Percentiles rank a stretch among this genome's conserved stretches.
These are phyloP conservation scores for Iguana delicatissima DNA, from an alignment of 2,797 vertebrate genomes.

Conservation along the genomic window DNA sequence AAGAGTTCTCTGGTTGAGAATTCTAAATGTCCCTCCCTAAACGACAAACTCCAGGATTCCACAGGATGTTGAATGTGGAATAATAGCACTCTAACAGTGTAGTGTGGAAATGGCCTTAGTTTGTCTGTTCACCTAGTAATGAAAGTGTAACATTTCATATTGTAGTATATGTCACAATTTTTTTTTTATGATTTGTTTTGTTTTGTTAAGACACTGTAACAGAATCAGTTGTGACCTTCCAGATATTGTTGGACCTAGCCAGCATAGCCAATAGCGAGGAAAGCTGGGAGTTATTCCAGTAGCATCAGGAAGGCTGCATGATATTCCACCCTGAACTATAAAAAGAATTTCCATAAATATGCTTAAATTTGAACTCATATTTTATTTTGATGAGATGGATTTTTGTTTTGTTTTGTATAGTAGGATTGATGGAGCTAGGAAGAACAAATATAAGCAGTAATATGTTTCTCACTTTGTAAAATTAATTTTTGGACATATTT, in stretches of 20 bases:
- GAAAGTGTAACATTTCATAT: slow-evolving; percentile 6
- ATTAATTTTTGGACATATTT: slow-evolving; percentile 96
- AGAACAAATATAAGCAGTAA: slow-evolving; percentile 77
- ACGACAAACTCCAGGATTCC: too few relatives aligned
- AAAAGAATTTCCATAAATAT: background rate
- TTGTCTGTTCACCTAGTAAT: background rate
- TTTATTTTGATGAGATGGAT: background rate
- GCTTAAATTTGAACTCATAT: slow-evolving; percentile 45
- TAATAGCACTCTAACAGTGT: too few relatives aligned
- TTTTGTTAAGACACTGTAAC: background rate
- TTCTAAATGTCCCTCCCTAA: too few relatives aligned
- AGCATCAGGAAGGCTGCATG: background rate
- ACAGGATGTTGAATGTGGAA: too few relatives aligned
- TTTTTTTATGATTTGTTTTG: slow-evolving; percentile 8
- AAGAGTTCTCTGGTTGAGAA: too few relatives aligned
- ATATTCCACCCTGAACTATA: background rate
- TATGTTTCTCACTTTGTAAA: slow-evolving; percentile 80
- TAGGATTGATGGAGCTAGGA: slow-evolving; percentile 67
- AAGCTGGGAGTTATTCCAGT: too few relatives aligned
- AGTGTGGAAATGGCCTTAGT: too few relatives aligned
- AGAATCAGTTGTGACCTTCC: too few relatives aligned
- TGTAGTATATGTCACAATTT: slow-evolving; percentile 24
- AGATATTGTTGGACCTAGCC: too few relatives aligned
- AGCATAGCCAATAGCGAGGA: too few relatives aligned
- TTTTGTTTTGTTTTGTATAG: slow-evolving; percentile 42